Conservation (phyloP, 2,797 vertebrate genomes). For the Sebastes ruberrimus region DNA sequence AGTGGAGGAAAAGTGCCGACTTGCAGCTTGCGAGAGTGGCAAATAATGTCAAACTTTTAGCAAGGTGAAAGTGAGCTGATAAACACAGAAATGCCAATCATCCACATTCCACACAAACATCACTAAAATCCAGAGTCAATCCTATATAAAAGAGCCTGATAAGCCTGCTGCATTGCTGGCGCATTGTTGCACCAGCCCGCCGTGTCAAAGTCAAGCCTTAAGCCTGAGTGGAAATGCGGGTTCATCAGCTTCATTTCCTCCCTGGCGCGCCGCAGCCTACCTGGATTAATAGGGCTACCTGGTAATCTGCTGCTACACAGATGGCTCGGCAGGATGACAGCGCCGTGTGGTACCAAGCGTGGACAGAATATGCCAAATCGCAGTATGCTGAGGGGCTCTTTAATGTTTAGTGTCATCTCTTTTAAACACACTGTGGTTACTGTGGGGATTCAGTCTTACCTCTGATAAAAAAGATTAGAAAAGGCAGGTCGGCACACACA, state of each 20-base stretch:
- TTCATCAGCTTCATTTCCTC: slow-evolving; percentile 64
- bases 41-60: slow-evolving; percentile 30
- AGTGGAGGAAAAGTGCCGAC: slow-evolving; percentile 27
- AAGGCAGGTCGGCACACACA: background rate
- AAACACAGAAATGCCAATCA: slow-evolving; percentile 29
- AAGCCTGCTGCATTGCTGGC: background rate
- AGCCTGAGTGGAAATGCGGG: slow-evolving; percentile 46
- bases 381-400: slow-evolving; percentile 25
- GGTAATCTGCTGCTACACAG: slow-evolving; percentile 71
- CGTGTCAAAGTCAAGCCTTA: slow-evolving; percentile 57
- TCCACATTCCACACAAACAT: background rate
- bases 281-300: slow-evolving; percentile 73
- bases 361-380: slow-evolving; percentile 36
- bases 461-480: slow-evolving; percentile 16
- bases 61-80: slow-evolving; percentile 45
- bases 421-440: background rate
- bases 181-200: background rate
- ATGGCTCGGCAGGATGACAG: slow-evolving; percentile 63
- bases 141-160: background rate
- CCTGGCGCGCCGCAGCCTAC: slow-evolving; percentile 36
- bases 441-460: background rate
- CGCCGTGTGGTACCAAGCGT: slow-evolving; percentile 16
- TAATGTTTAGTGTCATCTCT: background rate
- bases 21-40: background rate
- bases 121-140: background rate